Evolutionary conservation across 2,888 invertebrate genomes (phyloP), one percentile per base, ranked within the genome.

Genomic region (Blastobasis adustella): DNA sequence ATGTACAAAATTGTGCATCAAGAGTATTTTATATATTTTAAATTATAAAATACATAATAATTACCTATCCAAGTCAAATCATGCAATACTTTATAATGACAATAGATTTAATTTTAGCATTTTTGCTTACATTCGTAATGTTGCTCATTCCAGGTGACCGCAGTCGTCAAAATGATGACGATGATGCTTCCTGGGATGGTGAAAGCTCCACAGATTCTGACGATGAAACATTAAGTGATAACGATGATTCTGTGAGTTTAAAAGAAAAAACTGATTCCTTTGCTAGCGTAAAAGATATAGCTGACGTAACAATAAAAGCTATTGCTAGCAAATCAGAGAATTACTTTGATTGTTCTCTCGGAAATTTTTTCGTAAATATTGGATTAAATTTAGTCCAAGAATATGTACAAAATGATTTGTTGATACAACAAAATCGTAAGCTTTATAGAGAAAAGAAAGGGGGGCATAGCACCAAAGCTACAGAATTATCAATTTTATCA

Each of bases 301-400:
- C 89, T 38, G 79, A 80, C 38, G 67, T 83, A 47, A 62, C 67
- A 42, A 76, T 73, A 39, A 75, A 78, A 58, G 71, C 75, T 38
- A 66, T 68, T 45, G 62, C 76, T 10, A 82, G 84, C 53, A 92
- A 91, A 66, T 79, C 90, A 48, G 89, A 91, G 55, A 93, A 93
- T 57, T 97, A 95, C 73, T 97, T 97, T 75, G 95, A 95, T 60
- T 93, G 94, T 76, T 94, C 96, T 0, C 84, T 97, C 50, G 97
- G 98, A 6, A 95, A 95, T 76, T 96, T 98, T 77, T 95, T 98
- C 69, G 94, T 95, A 81, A 95, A 96, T 71, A 95, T 98, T 63
- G 98, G 98, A 39, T 91, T 95, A 53, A 96, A 95, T 74, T 90
- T 97, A 58, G 97, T 97, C 3, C 96, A 97, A 77, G 97, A 98